Base-by-base conservation (phyloP, 2,888 invertebrate genomes). In the Lottia gigantea region DNA sequence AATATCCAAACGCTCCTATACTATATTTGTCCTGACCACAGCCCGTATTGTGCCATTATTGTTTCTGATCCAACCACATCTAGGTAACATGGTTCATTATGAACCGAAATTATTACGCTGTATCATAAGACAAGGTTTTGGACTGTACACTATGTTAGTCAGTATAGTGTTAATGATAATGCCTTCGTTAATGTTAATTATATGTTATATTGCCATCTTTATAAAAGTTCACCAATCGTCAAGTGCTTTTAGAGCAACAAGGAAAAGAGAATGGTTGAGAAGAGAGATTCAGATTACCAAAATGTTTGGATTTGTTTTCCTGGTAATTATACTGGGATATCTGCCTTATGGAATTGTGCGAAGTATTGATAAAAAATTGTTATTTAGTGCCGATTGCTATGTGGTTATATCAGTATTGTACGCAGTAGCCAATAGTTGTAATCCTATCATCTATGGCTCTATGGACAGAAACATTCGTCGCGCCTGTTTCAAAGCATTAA, bases 221-320 rank as follows among this genome's bases (percentile, higher is more conserved):
- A 78, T 85, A 70, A 87, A 85, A 75, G 86, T 87, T 3, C 82
- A 83, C 70, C 78, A 81, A 25, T 81, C 84, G 26, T 82, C 83
- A 23, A 80, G 80, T 67, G 82, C 81, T n/a, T 81, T 85, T 68
- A 75, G 84, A 63, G 82, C 80, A 40, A 78, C 77, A 25, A 75
- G 83, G 64, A 82, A 83, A 61, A 80, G 82, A 55, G 83, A 83
- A 71, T 83, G 83, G 83, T 78, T 86, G 15, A 75, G 83, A 65
- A 78, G 86, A 16, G 87, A 87, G 74, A 84, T 87, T 63, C 86
- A 86, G 75, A 87, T 87, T 63, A 87, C 87, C n/a, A 87, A 86
- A 76, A 87, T 87, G 87, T 87, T 87, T 76, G 87, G 86, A 67
- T 82, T 87, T 75, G 85, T 87, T 19, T 87, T 87, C 68, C 75